phyloP scores from a whole-genome alignment of 2,888 invertebrate species.

The Coleophora deauratella region DNA sequence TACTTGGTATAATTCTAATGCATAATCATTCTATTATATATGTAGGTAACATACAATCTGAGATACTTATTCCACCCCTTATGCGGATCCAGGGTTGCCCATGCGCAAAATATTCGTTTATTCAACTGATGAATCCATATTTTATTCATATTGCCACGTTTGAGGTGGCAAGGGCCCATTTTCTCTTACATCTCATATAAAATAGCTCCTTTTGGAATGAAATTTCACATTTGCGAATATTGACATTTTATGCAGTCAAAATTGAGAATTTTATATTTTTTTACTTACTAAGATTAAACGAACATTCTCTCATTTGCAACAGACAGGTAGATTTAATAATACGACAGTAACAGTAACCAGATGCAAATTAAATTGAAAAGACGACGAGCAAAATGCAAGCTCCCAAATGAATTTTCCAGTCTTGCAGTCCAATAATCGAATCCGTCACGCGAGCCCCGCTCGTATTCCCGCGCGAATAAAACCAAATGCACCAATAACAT shows the following conservation, averaged over 20 bases:
- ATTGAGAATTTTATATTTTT: too few species aligned
- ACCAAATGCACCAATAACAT: slow-evolving; percentile 50
- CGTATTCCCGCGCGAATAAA: slow-evolving; percentile 49
- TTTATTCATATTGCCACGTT: slow-evolving; percentile 58
- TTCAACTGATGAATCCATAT: slow-evolving; percentile 63
- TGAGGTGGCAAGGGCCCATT: slow-evolving; percentile 32
- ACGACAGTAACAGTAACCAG: too few species aligned
- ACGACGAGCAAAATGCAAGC: too few species aligned
- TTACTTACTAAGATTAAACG: not conserved
- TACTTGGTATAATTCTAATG: too few species aligned
- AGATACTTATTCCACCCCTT: slow-evolving; percentile 38
- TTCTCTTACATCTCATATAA: slow-evolving; percentile 28
- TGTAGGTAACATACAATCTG: too few species aligned
- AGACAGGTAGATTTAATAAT: slow-evolving; percentile 7
- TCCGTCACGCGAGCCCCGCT: slow-evolving; percentile 42
- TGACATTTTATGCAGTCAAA: not conserved
- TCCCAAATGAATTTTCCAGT: slow-evolving; percentile 12
- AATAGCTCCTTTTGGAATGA: slow-evolving; percentile 25
- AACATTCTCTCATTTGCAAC: too few species aligned
- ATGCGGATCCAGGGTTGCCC: slow-evolving; percentile 36
- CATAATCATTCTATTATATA: too few species aligned
- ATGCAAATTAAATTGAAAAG: too few species aligned
- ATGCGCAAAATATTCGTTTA: slow-evolving; percentile 48
- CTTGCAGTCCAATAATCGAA: slow-evolving; percentile 37
- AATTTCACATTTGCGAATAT: slow-evolving; percentile 21